Conservation (phyloP, 2,888 invertebrate genomes). For the Myopa testacea region DNA sequence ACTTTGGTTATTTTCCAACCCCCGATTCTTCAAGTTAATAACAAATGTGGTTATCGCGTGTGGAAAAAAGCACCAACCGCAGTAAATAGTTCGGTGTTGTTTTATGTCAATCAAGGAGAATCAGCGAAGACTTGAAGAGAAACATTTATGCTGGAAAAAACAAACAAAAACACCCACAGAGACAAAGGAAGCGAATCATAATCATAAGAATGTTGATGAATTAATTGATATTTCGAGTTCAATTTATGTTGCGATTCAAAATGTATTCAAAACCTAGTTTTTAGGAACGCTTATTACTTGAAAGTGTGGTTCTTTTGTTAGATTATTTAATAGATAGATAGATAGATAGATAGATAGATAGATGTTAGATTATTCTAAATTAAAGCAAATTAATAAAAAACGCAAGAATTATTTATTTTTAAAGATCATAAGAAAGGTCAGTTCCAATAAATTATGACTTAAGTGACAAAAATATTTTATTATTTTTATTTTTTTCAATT, state of each 20-base stretch:
- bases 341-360: too few relatives aligned
- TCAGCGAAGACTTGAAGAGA: not conserved
- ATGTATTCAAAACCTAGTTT: not conserved
- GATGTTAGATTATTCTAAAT: too few relatives aligned
- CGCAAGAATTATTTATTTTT: not conserved
- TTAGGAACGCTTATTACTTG: not conserved
- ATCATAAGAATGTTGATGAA: not conserved
- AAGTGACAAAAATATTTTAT: too few relatives aligned
- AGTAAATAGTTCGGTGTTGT: constrained; percentile 19
- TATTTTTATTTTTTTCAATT: too few relatives aligned
- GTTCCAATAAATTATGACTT: too few relatives aligned
- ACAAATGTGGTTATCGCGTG: constrained; percentile 38
- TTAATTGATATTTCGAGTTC: not conserved
- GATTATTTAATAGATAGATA: not conserved
- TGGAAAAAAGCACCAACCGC: constrained; percentile 19
- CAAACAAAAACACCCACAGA: not conserved
- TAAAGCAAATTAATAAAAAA: not conserved
- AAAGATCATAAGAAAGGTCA: too few relatives aligned
- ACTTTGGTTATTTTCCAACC: not conserved
- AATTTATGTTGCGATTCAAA: not conserved
- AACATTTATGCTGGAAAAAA: not conserved
- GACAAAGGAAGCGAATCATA: constrained; percentile 5
- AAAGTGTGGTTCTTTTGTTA: not conserved
- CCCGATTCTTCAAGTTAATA: constrained; percentile 15
- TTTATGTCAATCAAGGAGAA: constrained; percentile 6